These are phyloP conservation scores for Ceuthmochares aereus DNA, from an alignment of 2,113 vertebrate genomes.

Conservation along the genomic window DNA sequence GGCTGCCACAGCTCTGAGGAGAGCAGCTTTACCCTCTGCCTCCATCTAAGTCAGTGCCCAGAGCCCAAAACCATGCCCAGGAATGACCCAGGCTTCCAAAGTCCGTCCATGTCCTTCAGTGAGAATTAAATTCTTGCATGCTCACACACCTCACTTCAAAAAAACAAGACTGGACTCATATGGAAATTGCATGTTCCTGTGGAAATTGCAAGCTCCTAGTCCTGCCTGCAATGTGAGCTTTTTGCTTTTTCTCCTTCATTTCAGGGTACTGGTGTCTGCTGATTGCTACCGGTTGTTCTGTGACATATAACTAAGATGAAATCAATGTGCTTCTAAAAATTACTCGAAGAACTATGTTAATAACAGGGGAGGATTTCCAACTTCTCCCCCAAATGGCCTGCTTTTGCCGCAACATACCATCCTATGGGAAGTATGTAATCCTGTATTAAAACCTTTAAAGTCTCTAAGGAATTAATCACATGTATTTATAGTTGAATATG, in stretches of 20 bases:
- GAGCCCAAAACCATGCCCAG: background rate
- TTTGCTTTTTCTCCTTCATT: background rate
- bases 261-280: background rate
- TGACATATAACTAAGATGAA: background rate
- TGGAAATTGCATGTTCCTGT: rapidly evolving
- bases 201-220: background rate
- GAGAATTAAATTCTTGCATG: background rate
- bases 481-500: background rate
- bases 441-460: background rate
- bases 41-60: background rate
- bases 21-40: background rate
- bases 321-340: slow-evolving; percentile 12
- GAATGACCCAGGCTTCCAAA: background rate
- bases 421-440: background rate
- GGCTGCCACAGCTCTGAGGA: background rate
- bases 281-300: background rate
- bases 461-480: background rate
- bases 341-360: slow-evolving; percentile 5
- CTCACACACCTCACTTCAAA: background rate
- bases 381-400: background rate
- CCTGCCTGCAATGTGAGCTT: background rate
- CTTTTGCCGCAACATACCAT: background rate
- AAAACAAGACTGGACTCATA: background rate
- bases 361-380: background rate
- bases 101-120: background rate